These are phyloP conservation scores for Halotydeus destructor DNA, from an alignment of 1,140 invertebrate species.

Conservation along the genomic window DNA sequence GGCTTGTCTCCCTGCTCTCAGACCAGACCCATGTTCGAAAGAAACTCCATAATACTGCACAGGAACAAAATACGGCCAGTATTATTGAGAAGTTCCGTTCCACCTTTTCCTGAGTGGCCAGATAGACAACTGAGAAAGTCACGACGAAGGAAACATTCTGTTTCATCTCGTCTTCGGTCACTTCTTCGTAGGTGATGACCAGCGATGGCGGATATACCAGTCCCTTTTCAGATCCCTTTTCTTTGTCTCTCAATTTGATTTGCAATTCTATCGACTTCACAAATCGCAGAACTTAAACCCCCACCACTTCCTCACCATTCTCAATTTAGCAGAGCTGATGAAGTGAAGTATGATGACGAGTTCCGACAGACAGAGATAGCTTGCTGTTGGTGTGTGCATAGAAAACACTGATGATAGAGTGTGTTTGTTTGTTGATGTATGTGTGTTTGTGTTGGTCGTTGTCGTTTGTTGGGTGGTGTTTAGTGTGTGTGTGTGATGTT, in stretches of 20 bases:
- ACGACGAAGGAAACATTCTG: background rate
- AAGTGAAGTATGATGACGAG: no score
- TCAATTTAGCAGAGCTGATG: no score
- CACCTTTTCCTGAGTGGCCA: constrained; percentile 5
- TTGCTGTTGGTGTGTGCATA: no score
- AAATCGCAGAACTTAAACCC: constrained; percentile 26
- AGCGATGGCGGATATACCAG: constrained; percentile 13
- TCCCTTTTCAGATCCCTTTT: background rate
- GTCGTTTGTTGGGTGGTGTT: no score
- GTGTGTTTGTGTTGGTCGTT: no score
- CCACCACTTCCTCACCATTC: no score
- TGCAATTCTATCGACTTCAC: constrained; percentile 19
- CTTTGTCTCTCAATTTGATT: constrained; percentile 9
- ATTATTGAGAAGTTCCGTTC: constrained; percentile 30
- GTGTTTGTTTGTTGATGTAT: no score
- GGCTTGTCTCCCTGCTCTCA: constrained; percentile 23
- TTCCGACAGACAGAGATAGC: no score
- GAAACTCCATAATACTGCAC: constrained; percentile 36
- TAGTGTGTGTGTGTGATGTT: no score
- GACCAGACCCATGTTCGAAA: constrained; percentile 41
- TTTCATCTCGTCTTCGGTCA: background rate
- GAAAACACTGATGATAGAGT: no score
- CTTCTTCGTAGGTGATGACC: constrained; percentile 9
- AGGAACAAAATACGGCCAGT: constrained; percentile 34
- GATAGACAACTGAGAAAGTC: constrained; percentile 7